phyloP scores from a whole-genome alignment of 92 coral and sea anemone genomes.

The Parazoanthus swiftii region DNA sequence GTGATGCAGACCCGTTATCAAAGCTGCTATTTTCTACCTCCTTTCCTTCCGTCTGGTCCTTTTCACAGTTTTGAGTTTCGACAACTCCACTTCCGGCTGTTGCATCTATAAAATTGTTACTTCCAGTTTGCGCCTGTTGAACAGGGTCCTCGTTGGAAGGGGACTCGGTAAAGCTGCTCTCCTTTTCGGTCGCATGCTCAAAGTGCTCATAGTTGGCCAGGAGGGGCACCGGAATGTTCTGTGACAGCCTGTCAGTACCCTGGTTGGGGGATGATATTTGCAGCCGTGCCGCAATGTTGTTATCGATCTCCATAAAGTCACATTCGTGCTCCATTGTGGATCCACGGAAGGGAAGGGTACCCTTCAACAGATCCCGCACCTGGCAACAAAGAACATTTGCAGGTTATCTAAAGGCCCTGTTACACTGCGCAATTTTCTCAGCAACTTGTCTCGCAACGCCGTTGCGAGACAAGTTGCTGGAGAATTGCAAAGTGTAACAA shows the following conservation, averaged over 20 bases:
- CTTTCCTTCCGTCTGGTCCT: neutral
- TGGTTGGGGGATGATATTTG: slow-evolving; percentile 39
- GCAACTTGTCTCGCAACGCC: no score
- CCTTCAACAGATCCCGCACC: slow-evolving; percentile 97
- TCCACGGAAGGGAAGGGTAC: slow-evolving; percentile 88
- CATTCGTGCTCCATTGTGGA: slow-evolving; percentile 90
- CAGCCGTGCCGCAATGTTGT: slow-evolving; percentile 75
- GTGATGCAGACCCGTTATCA: slow-evolving; percentile 18
- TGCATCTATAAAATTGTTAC: slow-evolving; percentile 2
- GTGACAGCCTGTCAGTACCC: slow-evolving; percentile 49
- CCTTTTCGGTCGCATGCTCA: slow-evolving; percentile 59
- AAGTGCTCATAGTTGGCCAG: slow-evolving; percentile 84
- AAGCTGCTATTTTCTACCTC: neutral
- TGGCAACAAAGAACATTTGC: slow-evolving; percentile 2
- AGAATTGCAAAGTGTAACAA: no score
- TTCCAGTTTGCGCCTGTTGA: neutral
- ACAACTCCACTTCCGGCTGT: neutral
- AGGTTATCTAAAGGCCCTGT: no score
- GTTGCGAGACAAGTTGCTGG: no score
- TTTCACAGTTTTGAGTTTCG: neutral
- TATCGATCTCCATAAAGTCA: slow-evolving; percentile 94
- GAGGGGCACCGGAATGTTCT: slow-evolving; percentile 71
- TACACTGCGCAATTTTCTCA: no score
- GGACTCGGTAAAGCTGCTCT: slow-evolving; percentile 52
- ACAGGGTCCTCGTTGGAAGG: neutral